Percentiles rank a stretch among this genome's conserved stretches.
These are phyloP conservation scores for Sander vitreus DNA, from an alignment of 2,113 vertebrate species.

Conservation along the genomic window DNA sequence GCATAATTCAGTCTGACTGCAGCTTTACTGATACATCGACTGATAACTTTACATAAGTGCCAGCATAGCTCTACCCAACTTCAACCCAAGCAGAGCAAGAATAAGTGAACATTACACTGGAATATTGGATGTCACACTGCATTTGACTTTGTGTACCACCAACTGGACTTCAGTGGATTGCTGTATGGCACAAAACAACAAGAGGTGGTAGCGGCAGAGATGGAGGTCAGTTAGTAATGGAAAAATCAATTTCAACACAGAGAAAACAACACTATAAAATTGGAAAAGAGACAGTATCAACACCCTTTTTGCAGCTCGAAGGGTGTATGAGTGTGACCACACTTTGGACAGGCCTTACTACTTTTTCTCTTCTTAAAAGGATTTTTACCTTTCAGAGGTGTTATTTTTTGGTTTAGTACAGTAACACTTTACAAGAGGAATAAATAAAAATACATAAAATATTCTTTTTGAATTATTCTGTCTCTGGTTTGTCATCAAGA, in stretches of 20 bases:
- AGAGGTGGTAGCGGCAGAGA: slow-evolving; percentile 10
- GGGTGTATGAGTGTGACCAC: neutral
- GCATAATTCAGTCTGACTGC: neutral
- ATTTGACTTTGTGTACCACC: slow-evolving; percentile 20
- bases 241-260: slow-evolving; percentile 27
- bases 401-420: neutral
- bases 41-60: neutral
- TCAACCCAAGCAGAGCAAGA: neutral
- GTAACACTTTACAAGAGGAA: neutral
- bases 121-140: slow-evolving; percentile 15
- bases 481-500: neutral
- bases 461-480: neutral
- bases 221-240: slow-evolving; percentile 23
- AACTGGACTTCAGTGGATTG: neutral
- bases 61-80: neutral
- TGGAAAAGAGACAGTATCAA: neutral
- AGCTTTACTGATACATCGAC: neutral
- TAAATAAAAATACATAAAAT: neutral
- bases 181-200: neutral
- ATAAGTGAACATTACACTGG: neutral
- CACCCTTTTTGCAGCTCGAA: neutral
- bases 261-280: neutral
- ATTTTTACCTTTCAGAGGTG: neutral
- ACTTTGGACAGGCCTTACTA: neutral
- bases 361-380: neutral